A percentile compares a stretch with the other conserved stretches of the same genome.
Conservation (phyloP, 2,888 invertebrate species). For the Julus scandinavius region DNA sequence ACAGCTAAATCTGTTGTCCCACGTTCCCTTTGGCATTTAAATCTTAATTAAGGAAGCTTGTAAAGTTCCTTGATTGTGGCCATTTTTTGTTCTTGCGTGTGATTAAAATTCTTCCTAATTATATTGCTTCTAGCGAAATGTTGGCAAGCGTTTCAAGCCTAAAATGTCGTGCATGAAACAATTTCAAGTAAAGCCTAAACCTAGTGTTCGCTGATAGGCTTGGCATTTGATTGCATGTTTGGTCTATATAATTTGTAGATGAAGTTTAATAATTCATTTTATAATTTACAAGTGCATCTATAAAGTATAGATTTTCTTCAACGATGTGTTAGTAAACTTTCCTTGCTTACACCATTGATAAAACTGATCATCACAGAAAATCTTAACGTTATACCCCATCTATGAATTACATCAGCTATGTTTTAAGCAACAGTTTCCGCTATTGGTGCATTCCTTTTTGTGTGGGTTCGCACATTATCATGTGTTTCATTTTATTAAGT, state of each 20-base stretch:
- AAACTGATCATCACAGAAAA: no score
- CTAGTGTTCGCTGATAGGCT: no score
- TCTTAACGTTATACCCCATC: no score
- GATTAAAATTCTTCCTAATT: not conserved
- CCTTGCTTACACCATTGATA: no score
- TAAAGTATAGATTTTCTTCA: no score
- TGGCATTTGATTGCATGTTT: not conserved
- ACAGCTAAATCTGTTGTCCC: not conserved
- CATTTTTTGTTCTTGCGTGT: not conserved
- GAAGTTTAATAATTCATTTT: not conserved
- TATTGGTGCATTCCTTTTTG: no score
- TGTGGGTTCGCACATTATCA: no score
- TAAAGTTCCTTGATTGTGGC: not conserved
- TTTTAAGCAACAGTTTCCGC: no score
- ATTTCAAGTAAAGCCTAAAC: no score
- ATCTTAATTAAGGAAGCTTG: slow-evolving; percentile 17
- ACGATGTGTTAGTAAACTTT: not conserved
- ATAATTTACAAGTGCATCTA: no score
- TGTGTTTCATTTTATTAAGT: no score
- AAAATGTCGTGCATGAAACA: not conserved
- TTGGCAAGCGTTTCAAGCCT: not conserved
- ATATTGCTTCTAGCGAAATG: not conserved
- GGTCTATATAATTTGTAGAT: not conserved
- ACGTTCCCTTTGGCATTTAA: slow-evolving; percentile 12
- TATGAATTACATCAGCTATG: no score